Conservation (phyloP, 2,113 vertebrate species). For the Cairina moschata region DNA sequence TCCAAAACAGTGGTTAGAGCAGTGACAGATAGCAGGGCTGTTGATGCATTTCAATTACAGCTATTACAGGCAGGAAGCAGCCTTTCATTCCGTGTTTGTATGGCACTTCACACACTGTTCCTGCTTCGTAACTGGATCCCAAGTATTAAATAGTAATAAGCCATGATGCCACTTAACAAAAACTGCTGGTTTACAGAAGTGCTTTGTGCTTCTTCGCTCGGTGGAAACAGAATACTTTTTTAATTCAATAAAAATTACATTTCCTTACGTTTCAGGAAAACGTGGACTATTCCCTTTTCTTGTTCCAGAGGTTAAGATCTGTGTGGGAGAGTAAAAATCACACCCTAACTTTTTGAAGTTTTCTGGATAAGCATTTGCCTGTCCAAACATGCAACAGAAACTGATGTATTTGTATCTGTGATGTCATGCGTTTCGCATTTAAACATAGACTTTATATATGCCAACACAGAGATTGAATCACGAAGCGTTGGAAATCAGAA, state of each 20-base stretch:
- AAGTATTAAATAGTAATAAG: slow-evolving; percentile 20
- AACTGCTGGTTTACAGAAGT: slow-evolving; percentile 23
- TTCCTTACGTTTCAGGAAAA: neutral
- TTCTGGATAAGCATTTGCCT: neutral
- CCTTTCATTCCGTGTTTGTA: neutral
- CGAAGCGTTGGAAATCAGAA: neutral
- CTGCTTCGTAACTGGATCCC: neutral
- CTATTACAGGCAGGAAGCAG: neutral
- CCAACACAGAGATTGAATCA: neutral
- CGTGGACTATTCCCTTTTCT: neutral
- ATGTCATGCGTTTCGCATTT: neutral
- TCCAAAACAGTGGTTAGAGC: neutral
- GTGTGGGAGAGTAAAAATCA: neutral
- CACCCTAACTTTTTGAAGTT: neutral
- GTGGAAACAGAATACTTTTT: neutral
- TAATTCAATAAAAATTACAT: neutral
- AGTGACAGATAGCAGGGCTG: neutral
- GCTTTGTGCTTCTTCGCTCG: neutral
- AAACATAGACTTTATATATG: neutral
- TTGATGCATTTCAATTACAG: neutral
- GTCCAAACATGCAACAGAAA: neutral
- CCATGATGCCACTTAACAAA: neutral
- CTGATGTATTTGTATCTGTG: neutral
- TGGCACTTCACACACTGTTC: neutral
- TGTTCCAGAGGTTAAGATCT: neutral